These are phyloP conservation scores for Echinometra lucunter DNA, from an alignment of 53 echinoderm and acorn worm genomes.

Conservation along the genomic window DNA sequence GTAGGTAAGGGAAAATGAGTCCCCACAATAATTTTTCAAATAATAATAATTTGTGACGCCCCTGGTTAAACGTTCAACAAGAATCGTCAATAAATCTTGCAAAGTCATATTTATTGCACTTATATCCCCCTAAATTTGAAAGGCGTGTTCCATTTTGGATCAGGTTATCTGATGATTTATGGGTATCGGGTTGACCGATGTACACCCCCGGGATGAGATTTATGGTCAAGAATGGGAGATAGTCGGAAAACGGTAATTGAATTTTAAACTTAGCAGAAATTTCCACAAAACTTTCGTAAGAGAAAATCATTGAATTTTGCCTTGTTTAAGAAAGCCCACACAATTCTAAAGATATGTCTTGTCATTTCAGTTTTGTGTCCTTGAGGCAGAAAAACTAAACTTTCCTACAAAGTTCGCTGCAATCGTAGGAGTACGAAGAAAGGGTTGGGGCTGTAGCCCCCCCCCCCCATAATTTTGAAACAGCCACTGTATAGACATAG, in stretches of 20 bases:
- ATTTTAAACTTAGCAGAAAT: not conserved
- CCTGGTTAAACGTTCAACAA: not conserved
- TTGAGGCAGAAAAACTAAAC: no score
- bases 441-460: no score
- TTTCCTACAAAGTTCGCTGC: no score
- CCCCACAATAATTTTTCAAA: not conserved
- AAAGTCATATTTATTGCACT: not conserved
- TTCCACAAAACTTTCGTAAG: not conserved
- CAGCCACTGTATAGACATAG: no score
- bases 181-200: conserved; percentile 5
- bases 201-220: not conserved
- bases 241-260: conserved; percentile 27
- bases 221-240: not conserved
- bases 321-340: not conserved
- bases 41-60: not conserved
- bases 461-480: no score
- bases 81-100: not conserved
- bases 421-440: no score
- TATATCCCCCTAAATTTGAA: not conserved
- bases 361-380: no score
- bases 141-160: not conserved
- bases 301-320: not conserved
- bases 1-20: not conserved
- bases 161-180: conserved; percentile 1
- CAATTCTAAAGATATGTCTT: no score